Evolutionary conservation across 1,140 invertebrate genomes (phyloP), one percentile per base, ranked within the genome.

Genomic region (Aporrectodea caliginosa): DNA sequence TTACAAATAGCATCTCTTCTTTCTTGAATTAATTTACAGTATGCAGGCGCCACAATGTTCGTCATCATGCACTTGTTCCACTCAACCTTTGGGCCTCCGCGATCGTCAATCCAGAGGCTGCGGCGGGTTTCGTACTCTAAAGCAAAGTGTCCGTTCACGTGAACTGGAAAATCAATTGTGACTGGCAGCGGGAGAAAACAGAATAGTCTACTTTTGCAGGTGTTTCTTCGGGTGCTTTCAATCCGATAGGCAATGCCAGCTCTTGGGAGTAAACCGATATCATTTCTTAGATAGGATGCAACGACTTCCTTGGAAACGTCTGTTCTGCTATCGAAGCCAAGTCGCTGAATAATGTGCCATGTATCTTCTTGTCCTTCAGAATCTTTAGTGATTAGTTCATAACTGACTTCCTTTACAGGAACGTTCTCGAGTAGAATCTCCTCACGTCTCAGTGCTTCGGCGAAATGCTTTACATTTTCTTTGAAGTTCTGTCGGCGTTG

Each of bases 61-160:
- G 76, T 34, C 1, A 84, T 33, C n/a, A 86, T 69, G n/a, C 58
- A 2, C n/a, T 79, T 72, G 80, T 87, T 87, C 86, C 86, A 87
- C 14, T 82, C 73, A 43, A 80, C 81, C 43, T 12, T 6, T 22
- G 22, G 6, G 6, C 43, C 43, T 58, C 43, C 43, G 68, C 78
- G 82, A 34, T 78, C 73, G 35, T 81, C 76, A 32, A 81, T 69
- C 84, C 85, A 87, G 1, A 87, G 69, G 70, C 80, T 81, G 70
- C 85, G 79, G 76, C 86, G 81, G 16, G 84, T 79, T 82, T 86
- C 86, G 75, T 85, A 82, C 75, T 85, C 85, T 16, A 88, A 75
- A 34, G 84, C 84, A 83, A 88, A 88, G 76, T 86, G 83, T 2
- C 85, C 87, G 84, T 88, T 85, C 14, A 87, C 82, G 74, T 87